These are phyloP conservation scores for Aporophyla nigra DNA, from an alignment of 2,888 invertebrate genomes.

Conservation along the genomic window DNA sequence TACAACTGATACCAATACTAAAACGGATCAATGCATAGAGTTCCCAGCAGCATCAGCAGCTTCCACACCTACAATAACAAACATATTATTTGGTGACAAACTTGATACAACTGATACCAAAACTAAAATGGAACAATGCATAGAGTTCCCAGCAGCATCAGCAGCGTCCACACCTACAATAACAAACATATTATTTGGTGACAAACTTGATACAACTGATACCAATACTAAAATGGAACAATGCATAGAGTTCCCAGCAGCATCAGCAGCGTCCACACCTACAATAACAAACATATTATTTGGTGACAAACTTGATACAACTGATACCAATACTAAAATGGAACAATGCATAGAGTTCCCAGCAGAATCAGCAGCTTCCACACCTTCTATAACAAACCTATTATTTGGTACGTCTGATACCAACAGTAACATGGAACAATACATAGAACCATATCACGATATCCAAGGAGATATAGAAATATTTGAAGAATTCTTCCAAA, in stretches of 20 bases:
- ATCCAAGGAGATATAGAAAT: slow-evolving; percentile 69
- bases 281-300: slow-evolving; percentile 82
- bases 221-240: slow-evolving; percentile 51
- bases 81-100: slow-evolving; percentile 82
- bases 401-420: slow-evolving; percentile 75
- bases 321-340: slow-evolving; percentile 45
- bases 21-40: slow-evolving; percentile 59
- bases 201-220: slow-evolving; percentile 67
- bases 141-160: slow-evolving; percentile 65
- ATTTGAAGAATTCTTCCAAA: slow-evolving; percentile 75
- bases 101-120: slow-evolving; percentile 60
- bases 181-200: slow-evolving; percentile 83
- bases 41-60: slow-evolving; percentile 69
- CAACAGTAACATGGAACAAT: slow-evolving; percentile 53
- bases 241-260: slow-evolving; percentile 60
- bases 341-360: slow-evolving; percentile 62
- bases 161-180: slow-evolving; percentile 82
- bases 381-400: slow-evolving; percentile 82
- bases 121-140: slow-evolving; percentile 55
- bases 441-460: slow-evolving; percentile 65
- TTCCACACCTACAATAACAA: slow-evolving; percentile 82
- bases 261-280: slow-evolving; percentile 79
- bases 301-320: too few species aligned
- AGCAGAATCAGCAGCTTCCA: slow-evolving; percentile 74
- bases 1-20: slow-evolving; percentile 44